Conservation (phyloP, 1,140 invertebrate genomes). For the Tetragnatha versicolor region DNA sequence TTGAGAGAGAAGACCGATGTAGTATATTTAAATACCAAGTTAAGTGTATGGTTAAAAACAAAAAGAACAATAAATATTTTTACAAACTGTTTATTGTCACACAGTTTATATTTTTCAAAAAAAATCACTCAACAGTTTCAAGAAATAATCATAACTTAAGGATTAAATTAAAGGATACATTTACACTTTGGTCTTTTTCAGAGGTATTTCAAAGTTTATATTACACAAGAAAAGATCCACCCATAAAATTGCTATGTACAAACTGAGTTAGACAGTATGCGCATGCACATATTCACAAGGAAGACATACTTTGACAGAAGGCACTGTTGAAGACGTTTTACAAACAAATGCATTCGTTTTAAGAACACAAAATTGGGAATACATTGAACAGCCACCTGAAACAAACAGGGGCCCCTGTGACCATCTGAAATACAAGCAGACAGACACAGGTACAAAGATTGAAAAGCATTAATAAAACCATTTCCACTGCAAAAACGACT, state of each 20-base stretch:
- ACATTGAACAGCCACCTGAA: neutral
- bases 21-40: no score
- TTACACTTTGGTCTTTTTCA: conserved; percentile 51
- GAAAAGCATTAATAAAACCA: conserved; percentile 25
- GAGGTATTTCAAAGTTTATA: conserved; percentile 53
- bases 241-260: conserved; percentile 48
- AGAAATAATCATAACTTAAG: conserved; percentile 49
- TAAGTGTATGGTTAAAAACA: no score
- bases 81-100: conserved; percentile 54
- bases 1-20: no score
- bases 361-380: neutral
- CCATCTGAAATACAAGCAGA: neutral
- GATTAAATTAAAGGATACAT: conserved; percentile 53
- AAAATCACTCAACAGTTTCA: conserved; percentile 31
- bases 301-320: conserved; percentile 41
- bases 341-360: neutral
- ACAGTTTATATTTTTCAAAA: conserved; percentile 39
- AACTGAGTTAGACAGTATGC: conserved; percentile 19
- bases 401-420: neutral
- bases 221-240: conserved; percentile 44
- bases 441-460: no score
- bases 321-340: conserved; percentile 37
- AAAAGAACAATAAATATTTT: conserved; percentile 16
- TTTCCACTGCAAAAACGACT: conserved; percentile 50
- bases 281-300: conserved; percentile 9